Evolutionary conservation across 1,140 invertebrate genomes (phyloP).

Genomic region (Drosophila takahashii): DNA sequence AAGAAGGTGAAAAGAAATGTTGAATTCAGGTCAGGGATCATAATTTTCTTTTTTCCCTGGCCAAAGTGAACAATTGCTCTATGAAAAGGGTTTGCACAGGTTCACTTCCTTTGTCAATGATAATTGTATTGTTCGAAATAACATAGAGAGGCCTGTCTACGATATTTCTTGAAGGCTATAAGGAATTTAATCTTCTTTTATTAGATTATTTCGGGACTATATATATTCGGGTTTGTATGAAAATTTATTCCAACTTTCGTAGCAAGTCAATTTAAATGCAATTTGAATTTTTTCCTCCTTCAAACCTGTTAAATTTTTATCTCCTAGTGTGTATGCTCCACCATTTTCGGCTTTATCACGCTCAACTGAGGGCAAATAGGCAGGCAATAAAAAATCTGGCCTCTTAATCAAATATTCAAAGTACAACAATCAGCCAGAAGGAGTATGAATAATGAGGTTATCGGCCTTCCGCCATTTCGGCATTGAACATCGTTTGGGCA

Average conservation of each 20-base stretch:
- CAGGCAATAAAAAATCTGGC: conserved; percentile 45
- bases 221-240: neutral
- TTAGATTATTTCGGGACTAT: conserved; percentile 6
- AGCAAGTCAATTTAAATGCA: conserved; percentile 11
- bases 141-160: neutral
- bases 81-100: conserved; percentile 35
- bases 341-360: conserved; percentile 13
- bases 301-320: neutral
- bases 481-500: conserved; percentile 37
- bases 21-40: conserved; percentile 34
- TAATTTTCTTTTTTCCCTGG: conserved; percentile 12
- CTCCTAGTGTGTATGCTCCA: neutral
- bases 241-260: neutral
- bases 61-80: conserved; percentile 11
- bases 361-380: conserved; percentile 8
- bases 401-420: conserved; percentile 58
- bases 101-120: conserved; percentile 25
- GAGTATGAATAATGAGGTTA: conserved; percentile 62
- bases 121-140: conserved; percentile 32
- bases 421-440: conserved; percentile 44
- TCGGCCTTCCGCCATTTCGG: conserved; percentile 31
- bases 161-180: conserved; percentile 13
- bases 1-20: conserved; percentile 9
- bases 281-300: neutral
- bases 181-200: conserved; percentile 14